Base-by-base conservation (phyloP, 2,113 vertebrate genomes). In the Peucedramus taeniatus region DNA sequence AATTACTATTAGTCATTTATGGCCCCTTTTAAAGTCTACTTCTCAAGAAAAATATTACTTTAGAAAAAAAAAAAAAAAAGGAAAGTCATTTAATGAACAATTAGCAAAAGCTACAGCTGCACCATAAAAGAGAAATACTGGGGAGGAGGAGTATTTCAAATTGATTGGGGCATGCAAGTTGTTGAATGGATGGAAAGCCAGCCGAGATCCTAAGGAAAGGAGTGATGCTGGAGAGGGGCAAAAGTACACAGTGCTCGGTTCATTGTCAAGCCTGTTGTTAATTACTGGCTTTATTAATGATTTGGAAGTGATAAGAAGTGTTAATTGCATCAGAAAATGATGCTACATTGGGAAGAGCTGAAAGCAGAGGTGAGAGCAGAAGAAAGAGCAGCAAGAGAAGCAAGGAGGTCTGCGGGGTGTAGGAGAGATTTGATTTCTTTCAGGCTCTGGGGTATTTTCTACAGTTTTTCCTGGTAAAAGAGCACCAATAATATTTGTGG, bases 1-100 rank as follows among this genome's bases (percentile, higher is more conserved):
- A 94, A 88, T 96, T 93, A 81, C 30, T 3, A 39, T 83, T 84
- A 82, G 83, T 84, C 91, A 85, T 93, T 96, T 95, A 94, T 90
- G 54, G 64, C 30, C 37, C 21, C 57, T 72, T 69, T 89, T 78
- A 78, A 90, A 88, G 94, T 77, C 42, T 71, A 9, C 28, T 31
- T 86, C 91, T 79, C 68, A 72, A 80, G 61, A 77, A 94, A 96
- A 95, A 93, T 84, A 89, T 53, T 91, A 61, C 57, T 69, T 80
- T 22, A 76, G 27, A 7, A 13, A 42, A 51, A 65, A 72, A 60
- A 60, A 68, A 37, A 66, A 40, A 56, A 53, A 37, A 47, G 57
- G 53, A 39, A 78, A 42, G 71, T 72, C 0, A 57, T 93, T 92
- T 88, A 27, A 78, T 40, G 57, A 95, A 74, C 80, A 90, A 94